Evolutionary conservation across 1,140 invertebrate genomes (phyloP).

Genomic region (Sinonovacula constricta): DNA sequence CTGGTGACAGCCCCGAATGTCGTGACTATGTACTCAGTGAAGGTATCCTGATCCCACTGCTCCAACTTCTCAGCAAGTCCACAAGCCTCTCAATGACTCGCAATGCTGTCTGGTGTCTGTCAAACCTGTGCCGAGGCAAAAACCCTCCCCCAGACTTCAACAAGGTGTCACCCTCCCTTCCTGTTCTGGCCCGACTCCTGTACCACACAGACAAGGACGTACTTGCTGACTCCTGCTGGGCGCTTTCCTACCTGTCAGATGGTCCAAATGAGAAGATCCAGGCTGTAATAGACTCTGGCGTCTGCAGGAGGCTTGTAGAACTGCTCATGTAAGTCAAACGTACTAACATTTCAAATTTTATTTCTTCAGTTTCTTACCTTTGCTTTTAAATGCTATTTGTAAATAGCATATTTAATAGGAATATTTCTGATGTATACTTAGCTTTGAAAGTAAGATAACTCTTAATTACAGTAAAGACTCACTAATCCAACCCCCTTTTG

Average conservation of each 20-base stretch:
- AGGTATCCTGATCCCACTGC: constrained; percentile 91
- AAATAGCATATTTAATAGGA: no score
- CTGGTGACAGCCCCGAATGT: constrained; percentile 95
- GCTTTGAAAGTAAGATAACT: no score
- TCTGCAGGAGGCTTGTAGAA: constrained; percentile 95
- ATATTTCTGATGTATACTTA: no score
- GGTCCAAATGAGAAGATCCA: constrained; percentile 99
- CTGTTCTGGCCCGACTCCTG: constrained; percentile 91
- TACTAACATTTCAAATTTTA: no score
- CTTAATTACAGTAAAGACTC: no score
- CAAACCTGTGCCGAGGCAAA: constrained; percentile 97
- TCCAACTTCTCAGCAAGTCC: constrained; percentile 92
- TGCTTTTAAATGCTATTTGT: no score
- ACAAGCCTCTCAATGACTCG: constrained; percentile 93
- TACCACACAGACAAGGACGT: constrained; percentile 95
- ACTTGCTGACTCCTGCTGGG: constrained; percentile 97
- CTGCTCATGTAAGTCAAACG: constrained; percentile 89
- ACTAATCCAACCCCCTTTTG: no score
- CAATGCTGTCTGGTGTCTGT: constrained; percentile 98
- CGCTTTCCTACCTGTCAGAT: constrained; percentile 95
- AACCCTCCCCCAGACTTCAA: constrained; percentile 96
- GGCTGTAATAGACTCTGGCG: constrained; percentile 97
- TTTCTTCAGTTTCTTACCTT: no score
- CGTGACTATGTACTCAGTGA: constrained; percentile 93
- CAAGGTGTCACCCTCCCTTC: constrained; percentile 90